Evolutionary conservation across 2,888 invertebrate genomes (phyloP), one percentile per base, ranked within the genome.

Genomic region (Caenorhabditis wallacei): DNA sequence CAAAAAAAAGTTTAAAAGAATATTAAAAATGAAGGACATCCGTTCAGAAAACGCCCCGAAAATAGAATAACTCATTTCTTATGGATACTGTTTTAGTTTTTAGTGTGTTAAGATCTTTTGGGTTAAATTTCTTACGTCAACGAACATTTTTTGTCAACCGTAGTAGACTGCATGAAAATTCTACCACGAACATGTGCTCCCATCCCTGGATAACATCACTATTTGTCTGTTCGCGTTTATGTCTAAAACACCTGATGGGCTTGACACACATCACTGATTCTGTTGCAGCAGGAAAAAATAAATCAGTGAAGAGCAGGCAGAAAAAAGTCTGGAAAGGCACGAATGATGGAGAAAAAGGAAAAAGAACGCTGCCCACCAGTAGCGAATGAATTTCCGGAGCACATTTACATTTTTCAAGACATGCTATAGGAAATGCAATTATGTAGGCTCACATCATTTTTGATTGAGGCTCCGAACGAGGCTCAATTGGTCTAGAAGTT

Each of bases 321-420:
- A 68, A 69, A 61, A 69, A 69, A 54, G 75, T 56, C 57, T 57
- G 66, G 48, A 68, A 22, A 40, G 20, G 30, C 35, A 68, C 40
- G 51, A 20, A 59, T 30, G 30, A 30, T 5, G 30, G 4, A 8
- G 46, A 18, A 43, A 59, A 18, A 61, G 20, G 64, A 66, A 76
- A 68, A 76, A 76, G 76, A 76, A 69, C 76, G 59, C 68, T 53
- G 53, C 30, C 54, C 66, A 68, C 66, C 48, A 76, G 66, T 61
- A 53, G 69, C 64, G 76, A 69, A 76, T 69, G 69, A 76, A 76
- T 76, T 76, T 76, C 76, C 76, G 76, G 76, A 75, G 68, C 68
- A 68, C 76, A 76, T 76, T 76, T 76, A 69, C 76, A 76, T 69
- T 76, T 76, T 69, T 68, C 61, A 48, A 68, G 76, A 59, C 68